Evolutionary conservation across 2,113 vertebrate genomes (phyloP).

Genomic region (Varanus salvator): DNA sequence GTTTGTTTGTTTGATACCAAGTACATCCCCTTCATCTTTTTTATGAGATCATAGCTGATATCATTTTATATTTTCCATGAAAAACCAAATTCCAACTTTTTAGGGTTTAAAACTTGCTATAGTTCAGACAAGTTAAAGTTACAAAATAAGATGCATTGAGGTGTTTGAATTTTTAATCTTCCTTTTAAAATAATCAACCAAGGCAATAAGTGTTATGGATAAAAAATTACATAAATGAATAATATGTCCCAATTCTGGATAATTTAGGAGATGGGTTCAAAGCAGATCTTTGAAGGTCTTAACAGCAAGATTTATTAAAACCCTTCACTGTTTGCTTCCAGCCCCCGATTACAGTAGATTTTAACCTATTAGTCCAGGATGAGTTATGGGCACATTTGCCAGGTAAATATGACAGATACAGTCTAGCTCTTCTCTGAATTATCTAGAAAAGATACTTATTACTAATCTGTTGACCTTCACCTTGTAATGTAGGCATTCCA

Average conservation of each 20-base stretch:
- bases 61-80: background rate
- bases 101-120: background rate
- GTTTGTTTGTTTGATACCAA: background rate
- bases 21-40: accelerated
- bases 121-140: accelerated
- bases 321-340: background rate
- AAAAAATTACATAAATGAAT: slow-evolving; percentile 3
- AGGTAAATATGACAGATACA: background rate
- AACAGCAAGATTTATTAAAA: background rate
- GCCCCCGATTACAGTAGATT: background rate
- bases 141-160: accelerated
- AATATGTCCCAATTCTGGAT: background rate
- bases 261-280: background rate
- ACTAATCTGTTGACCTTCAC: background rate
- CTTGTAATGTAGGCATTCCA: background rate
- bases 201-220: background rate
- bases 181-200: background rate
- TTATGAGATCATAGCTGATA: accelerated
- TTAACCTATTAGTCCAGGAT: background rate
- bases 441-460: background rate
- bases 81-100: background rate
- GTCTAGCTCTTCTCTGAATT: background rate
- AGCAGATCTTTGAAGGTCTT: background rate
- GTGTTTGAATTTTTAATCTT: slow-evolving; percentile 1
- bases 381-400: background rate